phyloP scores from a whole-genome alignment of 2,888 invertebrate genomes.

The Taphrorychus bicolor region DNA sequence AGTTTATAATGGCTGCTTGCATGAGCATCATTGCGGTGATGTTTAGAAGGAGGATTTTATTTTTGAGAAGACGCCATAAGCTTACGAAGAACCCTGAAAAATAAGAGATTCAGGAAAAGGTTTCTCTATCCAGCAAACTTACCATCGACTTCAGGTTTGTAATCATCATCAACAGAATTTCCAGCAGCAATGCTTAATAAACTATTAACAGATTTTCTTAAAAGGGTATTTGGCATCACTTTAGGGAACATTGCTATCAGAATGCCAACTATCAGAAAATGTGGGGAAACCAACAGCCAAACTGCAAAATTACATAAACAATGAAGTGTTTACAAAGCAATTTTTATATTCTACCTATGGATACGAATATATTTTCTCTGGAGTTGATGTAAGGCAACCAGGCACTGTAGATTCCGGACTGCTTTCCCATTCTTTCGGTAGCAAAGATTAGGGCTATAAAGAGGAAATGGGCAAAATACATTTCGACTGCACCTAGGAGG shows the following conservation, averaged over 20 bases:
- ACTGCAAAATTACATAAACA: conserved; percentile 52
- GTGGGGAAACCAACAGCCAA: conserved; percentile 62
- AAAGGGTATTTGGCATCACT: conserved; percentile 62
- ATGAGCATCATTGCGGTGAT: conserved; percentile 62
- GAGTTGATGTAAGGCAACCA: conserved; percentile 48
- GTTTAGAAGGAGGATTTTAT: conserved; percentile 65
- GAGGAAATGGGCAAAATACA: no score
- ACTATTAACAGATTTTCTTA: conserved; percentile 65
- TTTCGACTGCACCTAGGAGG: no score
- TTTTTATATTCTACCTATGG: conserved; percentile 31
- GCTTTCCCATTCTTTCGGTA: conserved; percentile 50
- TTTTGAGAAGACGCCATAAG: conserved; percentile 62
- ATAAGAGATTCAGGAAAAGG: background rate
- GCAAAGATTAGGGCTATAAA: conserved; percentile 49
- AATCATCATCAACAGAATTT: conserved; percentile 38
- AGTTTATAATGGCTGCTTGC: conserved; percentile 65
- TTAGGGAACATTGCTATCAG: conserved; percentile 66
- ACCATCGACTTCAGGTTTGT: conserved; percentile 44
- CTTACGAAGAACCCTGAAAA: conserved; percentile 60
- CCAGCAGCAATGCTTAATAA: conserved; percentile 61
- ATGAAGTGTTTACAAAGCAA: background rate
- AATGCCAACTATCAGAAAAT: conserved; percentile 61
- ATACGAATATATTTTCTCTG: conserved; percentile 46
- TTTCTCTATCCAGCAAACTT: no score
- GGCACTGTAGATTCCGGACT: conserved; percentile 53